These are phyloP conservation scores for Caenorhabditis doughertyi DNA, from an alignment of 2,888 invertebrate genomes.

Conservation along the genomic window DNA sequence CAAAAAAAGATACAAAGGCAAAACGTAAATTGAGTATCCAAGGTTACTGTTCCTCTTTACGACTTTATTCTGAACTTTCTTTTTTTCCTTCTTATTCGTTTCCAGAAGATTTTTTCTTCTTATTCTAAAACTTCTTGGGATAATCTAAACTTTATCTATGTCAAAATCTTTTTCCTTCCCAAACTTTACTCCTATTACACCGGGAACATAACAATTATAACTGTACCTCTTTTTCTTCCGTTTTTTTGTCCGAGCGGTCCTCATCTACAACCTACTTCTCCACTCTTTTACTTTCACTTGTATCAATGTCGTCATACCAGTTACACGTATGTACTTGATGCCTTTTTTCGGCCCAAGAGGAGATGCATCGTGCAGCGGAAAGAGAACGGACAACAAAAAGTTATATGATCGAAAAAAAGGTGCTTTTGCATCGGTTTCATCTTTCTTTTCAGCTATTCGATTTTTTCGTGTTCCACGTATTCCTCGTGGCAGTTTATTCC, in stretches of 20 bases:
- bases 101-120: too few species aligned
- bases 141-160: background rate
- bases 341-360: conserved; percentile 39
- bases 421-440: conserved; percentile 8
- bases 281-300: conserved; percentile 55
- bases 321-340: conserved; percentile 57
- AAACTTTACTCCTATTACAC: conserved; percentile 13
- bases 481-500: background rate
- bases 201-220: conserved; percentile 45
- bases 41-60: too few species aligned
- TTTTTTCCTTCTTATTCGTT: too few species aligned
- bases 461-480: background rate
- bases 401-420: conserved; percentile 41
- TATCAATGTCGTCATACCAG: conserved; percentile 59
- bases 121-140: background rate
- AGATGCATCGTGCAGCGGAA: conserved; percentile 39
- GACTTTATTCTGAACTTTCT: too few species aligned
- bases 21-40: background rate
- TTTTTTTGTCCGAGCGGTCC: conserved; percentile 42
- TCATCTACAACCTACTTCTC: conserved; percentile 30
- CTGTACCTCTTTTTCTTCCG: conserved; percentile 7
- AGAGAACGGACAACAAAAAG: conserved; percentile 19
- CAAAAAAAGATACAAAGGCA: too few species aligned
- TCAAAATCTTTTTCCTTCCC: background rate
- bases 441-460: background rate